Evolutionary conservation across 2,888 invertebrate genomes (phyloP).

Genomic region (Drosophila rellima): DNA sequence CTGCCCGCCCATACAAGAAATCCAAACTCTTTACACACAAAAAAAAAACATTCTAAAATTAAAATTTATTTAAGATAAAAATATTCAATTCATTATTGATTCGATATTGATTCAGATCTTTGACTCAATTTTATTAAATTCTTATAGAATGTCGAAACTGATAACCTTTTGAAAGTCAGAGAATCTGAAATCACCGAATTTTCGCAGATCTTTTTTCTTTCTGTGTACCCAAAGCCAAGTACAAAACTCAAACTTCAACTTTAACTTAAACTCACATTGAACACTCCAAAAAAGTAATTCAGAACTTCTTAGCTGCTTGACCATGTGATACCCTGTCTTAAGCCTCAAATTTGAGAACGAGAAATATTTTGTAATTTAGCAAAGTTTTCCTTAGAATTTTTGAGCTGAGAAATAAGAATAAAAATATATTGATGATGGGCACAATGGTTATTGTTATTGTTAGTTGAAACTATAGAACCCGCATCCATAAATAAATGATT

Average conservation of each 20-base stretch:
- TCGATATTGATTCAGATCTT: no score
- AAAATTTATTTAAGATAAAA: no score
- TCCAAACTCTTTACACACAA: conserved; percentile 2
- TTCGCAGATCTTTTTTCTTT: not conserved
- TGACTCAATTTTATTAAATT: no score
- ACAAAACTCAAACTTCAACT: conserved; percentile 30
- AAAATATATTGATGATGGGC: not conserved
- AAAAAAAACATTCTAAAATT: not conserved
- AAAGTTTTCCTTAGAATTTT: not conserved
- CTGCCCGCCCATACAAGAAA: conserved; percentile 9
- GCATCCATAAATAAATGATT: not conserved
- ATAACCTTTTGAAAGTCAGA: no score
- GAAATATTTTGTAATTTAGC: not conserved
- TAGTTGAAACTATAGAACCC: conserved; percentile 1
- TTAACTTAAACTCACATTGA: conserved; percentile 25
- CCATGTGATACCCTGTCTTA: conserved; percentile 10
- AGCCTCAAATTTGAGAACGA: not conserved
- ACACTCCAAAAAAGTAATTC: conserved; percentile 18
- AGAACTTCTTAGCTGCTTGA: conserved; percentile 19
- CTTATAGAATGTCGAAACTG: no score
- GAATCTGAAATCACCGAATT: not conserved
- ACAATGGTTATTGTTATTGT: no score
- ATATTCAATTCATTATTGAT: no score
- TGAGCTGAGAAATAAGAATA: not conserved
- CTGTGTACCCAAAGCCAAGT: conserved; percentile 7